Evolutionary conservation across 2,797 vertebrate genomes (phyloP).

Genomic region (Lophius americanus): DNA sequence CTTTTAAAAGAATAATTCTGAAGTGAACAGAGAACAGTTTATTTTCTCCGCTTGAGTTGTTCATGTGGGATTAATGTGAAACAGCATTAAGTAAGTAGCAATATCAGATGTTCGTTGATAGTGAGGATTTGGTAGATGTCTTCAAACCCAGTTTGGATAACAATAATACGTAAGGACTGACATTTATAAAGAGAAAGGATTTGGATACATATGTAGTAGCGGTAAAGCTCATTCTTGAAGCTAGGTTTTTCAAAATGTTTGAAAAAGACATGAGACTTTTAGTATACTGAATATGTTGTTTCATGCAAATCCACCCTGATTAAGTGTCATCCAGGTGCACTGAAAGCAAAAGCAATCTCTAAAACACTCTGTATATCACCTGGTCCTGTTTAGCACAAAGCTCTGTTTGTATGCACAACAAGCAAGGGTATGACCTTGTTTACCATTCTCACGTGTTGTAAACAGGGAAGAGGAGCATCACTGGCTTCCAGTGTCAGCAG

Average conservation of each 20-base stretch:
- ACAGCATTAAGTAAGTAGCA: conserved; percentile 1
- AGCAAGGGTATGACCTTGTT: conserved; percentile 39
- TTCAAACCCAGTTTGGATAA: neutral
- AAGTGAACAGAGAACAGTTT: conserved; percentile 27
- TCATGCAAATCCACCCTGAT: conserved; percentile 12
- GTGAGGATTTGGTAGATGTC: conserved; percentile 1
- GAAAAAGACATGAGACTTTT: conserved; percentile 1
- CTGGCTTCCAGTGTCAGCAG: neutral
- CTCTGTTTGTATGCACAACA: conserved; percentile 37
- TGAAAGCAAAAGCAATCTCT: conserved; percentile 10
- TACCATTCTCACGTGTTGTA: conserved; percentile 19
- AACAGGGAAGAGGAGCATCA: conserved; percentile 3
- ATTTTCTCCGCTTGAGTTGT: conserved; percentile 18
- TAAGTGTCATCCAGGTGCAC: conserved; percentile 9
- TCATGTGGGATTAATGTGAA: conserved; percentile 22
- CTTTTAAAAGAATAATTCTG: conserved; percentile 42
- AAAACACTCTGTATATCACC: conserved; percentile 15
- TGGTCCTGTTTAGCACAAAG: conserved; percentile 29
- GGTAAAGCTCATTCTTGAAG: neutral
- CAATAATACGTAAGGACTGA: neutral
- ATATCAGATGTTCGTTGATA: neutral
- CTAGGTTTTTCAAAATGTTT: conserved; percentile 1
- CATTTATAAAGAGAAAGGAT: neutral
- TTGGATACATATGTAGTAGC: neutral
- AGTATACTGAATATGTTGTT: conserved; percentile 6